Base-by-base conservation (phyloP, 92 coral and sea anemone species). In the Actinernus sp. region DNA sequence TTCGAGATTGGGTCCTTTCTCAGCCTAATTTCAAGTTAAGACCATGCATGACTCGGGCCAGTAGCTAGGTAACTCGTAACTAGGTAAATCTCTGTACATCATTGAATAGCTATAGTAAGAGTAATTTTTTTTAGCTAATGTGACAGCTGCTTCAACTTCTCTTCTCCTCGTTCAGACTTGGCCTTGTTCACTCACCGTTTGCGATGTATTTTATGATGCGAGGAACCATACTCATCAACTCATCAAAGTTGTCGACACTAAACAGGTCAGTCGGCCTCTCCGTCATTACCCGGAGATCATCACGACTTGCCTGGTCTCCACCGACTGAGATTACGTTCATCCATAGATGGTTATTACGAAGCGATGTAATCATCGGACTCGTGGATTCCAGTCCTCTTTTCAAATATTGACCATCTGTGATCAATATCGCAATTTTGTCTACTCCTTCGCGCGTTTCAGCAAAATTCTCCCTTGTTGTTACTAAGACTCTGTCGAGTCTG, bases 371-470 rank as follows among this genome's bases (percentile, higher is more conserved):
- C 47, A 25, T 19, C 6, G 45, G 57, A 7, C 30, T 1, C 36
- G 57, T 9, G 12, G 57, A 16, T 21, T 58, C 36, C 11, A 9
- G 3, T 3, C 40, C 66, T 5, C 27, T 75, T 2, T 65, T 34
- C 31, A 76, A 30, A 22, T 81, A 74, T 9, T 72, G 58, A 4
- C 69, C 58, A 57, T 64, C 78, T 9, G 88, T 71, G 32, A 81
- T 59, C 58, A 81, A 52, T 23, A 81, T 55, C 8, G 65, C 61
- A 68, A 71, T 34, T 44, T 62, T 81, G 26, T 73, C 53, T 29
- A 81, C 78, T 24, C 67, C 75, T 43, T 53, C n/a, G 24, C 88
- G 71, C 11, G 81, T 46, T 43, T 49, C 28, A 14, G 37, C 65
- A 1, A 70, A 36, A 20, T 54, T 39, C 26, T 57, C 25, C 8